Evolutionary conservation across 2,797 vertebrate genomes (phyloP).

Genomic region (Sebastes minor): DNA sequence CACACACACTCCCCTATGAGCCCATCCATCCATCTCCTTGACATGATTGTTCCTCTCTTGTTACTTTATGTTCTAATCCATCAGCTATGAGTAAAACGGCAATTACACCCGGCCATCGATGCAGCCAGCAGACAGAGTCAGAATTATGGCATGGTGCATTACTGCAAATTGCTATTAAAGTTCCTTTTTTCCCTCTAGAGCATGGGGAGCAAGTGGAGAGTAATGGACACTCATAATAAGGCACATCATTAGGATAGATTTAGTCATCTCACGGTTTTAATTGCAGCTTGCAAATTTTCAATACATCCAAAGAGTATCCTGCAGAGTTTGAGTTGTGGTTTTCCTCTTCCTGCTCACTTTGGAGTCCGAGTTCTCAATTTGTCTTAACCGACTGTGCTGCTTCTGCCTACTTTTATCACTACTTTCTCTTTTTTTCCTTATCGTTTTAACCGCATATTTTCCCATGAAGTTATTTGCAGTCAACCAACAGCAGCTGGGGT

Average conservation of each 20-base stretch:
- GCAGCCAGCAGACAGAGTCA: conserved; percentile 82
- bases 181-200: conserved; percentile 70
- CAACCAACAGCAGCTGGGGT: conserved; percentile 7
- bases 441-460: not conserved
- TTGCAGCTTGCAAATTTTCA: conserved; percentile 67
- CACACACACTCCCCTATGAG: conserved; percentile 39
- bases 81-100: conserved; percentile 88
- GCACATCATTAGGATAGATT: conserved; percentile 80
- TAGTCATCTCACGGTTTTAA: conserved; percentile 80
- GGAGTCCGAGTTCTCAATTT: conserved; percentile 34
- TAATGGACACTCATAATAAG: conserved; percentile 83
- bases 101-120: conserved; percentile 87
- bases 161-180: conserved; percentile 88
- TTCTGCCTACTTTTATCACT: conserved; percentile 1
- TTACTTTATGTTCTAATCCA: conserved; percentile 91
- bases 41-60: conserved; percentile 88
- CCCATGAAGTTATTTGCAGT: conserved; percentile 17
- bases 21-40: conserved; percentile 82
- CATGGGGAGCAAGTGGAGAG: conserved; percentile 64
- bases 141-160: conserved; percentile 86
- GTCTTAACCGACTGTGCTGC: conserved; percentile 19
- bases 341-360: conserved; percentile 15
- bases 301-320: conserved; percentile 28
- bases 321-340: conserved; percentile 46
- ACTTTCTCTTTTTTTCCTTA: not conserved